Evolutionary conservation across 2,113 vertebrate genomes (phyloP).

Genomic region (Pitta sordida): DNA sequence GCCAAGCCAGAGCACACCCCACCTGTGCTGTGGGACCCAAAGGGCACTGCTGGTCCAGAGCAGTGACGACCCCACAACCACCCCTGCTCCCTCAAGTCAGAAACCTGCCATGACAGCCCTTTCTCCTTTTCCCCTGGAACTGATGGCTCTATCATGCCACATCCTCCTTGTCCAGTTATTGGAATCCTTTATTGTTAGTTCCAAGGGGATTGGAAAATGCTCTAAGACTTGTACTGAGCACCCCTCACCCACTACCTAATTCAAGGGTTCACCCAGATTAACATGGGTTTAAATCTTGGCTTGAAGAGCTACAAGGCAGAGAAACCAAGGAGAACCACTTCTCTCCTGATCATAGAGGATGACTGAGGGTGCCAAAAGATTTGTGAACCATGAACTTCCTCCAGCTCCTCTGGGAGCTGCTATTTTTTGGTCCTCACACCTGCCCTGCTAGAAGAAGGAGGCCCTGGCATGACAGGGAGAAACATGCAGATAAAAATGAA

Average conservation of each 20-base stretch:
- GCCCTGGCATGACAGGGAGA: neutral
- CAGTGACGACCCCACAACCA: neutral
- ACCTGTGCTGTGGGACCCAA: neutral
- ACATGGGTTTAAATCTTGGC: accelerated
- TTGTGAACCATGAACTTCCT: neutral
- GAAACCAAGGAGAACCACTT: neutral
- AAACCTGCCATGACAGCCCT: neutral
- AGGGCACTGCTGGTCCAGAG: neutral
- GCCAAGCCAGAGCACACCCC: neutral
- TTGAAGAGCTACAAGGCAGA: neutral
- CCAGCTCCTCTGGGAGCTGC: neutral
- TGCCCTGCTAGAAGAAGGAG: neutral
- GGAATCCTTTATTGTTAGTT: neutral
- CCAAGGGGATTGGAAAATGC: neutral
- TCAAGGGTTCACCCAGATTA: neutral
- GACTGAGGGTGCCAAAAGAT: neutral
- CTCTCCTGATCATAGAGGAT: neutral
- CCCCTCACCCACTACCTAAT: neutral
- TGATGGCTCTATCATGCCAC: neutral
- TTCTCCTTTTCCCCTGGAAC: neutral
- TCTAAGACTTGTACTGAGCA: neutral
- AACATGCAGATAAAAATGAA: neutral
- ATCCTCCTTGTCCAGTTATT: neutral
- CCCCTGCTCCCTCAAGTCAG: neutral
- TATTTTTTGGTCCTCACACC: neutral